Evolutionary conservation across 2,888 invertebrate genomes (phyloP), one percentile per base, ranked within the genome.

Genomic region (Blera fallax): DNA sequence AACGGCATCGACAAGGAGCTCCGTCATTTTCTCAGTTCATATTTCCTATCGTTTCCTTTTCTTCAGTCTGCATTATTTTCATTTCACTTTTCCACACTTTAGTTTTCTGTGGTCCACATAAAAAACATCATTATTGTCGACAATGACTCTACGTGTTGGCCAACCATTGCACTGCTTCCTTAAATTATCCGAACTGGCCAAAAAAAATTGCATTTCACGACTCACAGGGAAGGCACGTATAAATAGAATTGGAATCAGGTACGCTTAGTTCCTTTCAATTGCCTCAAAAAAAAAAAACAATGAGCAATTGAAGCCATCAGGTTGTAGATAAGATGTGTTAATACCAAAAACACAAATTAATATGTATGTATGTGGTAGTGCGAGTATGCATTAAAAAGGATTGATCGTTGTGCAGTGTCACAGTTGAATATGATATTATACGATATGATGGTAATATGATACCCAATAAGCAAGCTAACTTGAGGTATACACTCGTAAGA

Each of bases 101-200:
- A 54, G 3, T 0, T 16, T n/a, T 54, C 16, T 29, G 7, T 11
- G 21, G 3, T 2, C 1, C n/a, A 11, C 1, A 7, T 14, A 29
- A 52, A 34, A 34, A 27, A 11, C 10, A 18, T 24, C 27, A 5
- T 32, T 14, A 8, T 11, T 3, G 16, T 8, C 14, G 11, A 1
- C n/a, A 14, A 18, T 40, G 14, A 6, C 43, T 6, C 14, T 8
- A 37, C 37, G 24, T 21, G 48, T 60, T 50, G 48, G 56, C 32
- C 32, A 74, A 52, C 50, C 52, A 64, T 32, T 64, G 29, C 40
- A 64, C 40, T 60, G 58, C 37, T 72, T 60, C 48, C 37, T 16
- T 10, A 16, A 64, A 65, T 29, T 32, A 24, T 56, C 8, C 11
- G 34, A n/a, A 24, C 37, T 45, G 32, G 73, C 27, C 50, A 73